Conservation (phyloP, 1,140 invertebrate genomes). For the Meteorus sp. region DNA sequence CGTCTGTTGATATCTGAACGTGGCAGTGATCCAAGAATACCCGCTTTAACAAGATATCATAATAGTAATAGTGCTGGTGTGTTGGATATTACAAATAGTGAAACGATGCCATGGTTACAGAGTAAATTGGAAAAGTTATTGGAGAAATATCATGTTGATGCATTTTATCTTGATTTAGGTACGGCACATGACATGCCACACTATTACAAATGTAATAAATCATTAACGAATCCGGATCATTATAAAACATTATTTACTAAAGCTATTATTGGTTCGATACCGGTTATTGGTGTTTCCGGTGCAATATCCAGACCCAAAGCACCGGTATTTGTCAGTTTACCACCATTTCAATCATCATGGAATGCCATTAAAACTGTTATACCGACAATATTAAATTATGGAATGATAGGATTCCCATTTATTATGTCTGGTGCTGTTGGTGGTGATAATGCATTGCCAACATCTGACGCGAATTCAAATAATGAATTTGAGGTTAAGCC, state of each 20-base stretch:
- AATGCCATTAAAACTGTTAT: slow-evolving; percentile 82
- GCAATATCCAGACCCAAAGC: slow-evolving; percentile 79
- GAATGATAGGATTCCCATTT: slow-evolving; percentile 87
- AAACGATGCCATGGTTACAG: slow-evolving; percentile 77
- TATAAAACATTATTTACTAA: slow-evolving; percentile 76
- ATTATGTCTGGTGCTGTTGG: slow-evolving; percentile 92
- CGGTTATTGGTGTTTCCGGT: slow-evolving; percentile 79
- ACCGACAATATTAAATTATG: slow-evolving; percentile 83
- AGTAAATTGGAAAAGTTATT: slow-evolving; percentile 72
- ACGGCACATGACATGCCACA: slow-evolving; percentile 85
- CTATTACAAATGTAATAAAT: slow-evolving; percentile 76
- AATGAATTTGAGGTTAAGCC: slow-evolving; percentile 63
- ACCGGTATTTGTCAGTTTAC: slow-evolving; percentile 83
- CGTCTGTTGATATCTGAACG: slow-evolving; percentile 72
- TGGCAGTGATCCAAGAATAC: slow-evolving; percentile 71
- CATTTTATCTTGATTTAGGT: slow-evolving; percentile 89
- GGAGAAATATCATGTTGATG: slow-evolving; percentile 78
- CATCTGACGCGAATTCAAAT: slow-evolving; percentile 58
- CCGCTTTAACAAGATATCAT: slow-evolving; percentile 75
- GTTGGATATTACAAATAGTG: slow-evolving; percentile 82
- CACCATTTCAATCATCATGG: slow-evolving; percentile 87
- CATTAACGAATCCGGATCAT: slow-evolving; percentile 76
- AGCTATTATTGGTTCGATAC: slow-evolving; percentile 66
- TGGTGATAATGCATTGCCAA: slow-evolving; percentile 72
- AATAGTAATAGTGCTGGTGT: slow-evolving; percentile 76